phyloP scores from a whole-genome alignment of 2,797 vertebrate species.

The Accipiter badius region DNA sequence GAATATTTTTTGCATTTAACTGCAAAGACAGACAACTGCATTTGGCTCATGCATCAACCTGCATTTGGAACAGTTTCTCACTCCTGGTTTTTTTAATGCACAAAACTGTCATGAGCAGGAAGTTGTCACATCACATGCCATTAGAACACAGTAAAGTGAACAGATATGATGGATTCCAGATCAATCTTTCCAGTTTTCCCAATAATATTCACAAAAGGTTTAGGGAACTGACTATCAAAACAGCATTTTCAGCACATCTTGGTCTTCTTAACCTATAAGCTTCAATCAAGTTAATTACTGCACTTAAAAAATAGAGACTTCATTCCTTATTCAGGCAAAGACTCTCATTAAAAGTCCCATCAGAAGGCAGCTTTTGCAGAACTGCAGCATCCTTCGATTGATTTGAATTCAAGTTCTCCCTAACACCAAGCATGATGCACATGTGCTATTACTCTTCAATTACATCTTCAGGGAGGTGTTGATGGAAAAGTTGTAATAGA shows the following conservation, averaged over 20 bases:
- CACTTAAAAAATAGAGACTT: not conserved
- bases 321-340: not conserved
- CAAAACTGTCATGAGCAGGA: not conserved
- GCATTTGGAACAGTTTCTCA: not conserved
- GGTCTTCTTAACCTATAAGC: not conserved
- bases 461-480: not conserved
- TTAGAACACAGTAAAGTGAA: not conserved
- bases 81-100: not conserved
- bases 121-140: not conserved
- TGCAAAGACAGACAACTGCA: not conserved
- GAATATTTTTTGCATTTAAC: not conserved
- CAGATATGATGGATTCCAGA: accelerated
- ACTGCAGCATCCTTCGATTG: not conserved
- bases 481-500: not conserved
- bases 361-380: not conserved
- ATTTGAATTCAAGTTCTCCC: not conserved
- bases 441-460: not conserved
- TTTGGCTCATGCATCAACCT: not conserved
- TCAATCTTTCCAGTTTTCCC: not conserved
- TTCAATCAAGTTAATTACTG: not conserved
- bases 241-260: not conserved
- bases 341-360: not conserved
- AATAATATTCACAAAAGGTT: not conserved
- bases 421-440: not conserved
- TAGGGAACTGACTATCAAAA: not conserved